Conservation (phyloP, 2,113 vertebrate genomes). For the Rousettus leschenaultii region DNA sequence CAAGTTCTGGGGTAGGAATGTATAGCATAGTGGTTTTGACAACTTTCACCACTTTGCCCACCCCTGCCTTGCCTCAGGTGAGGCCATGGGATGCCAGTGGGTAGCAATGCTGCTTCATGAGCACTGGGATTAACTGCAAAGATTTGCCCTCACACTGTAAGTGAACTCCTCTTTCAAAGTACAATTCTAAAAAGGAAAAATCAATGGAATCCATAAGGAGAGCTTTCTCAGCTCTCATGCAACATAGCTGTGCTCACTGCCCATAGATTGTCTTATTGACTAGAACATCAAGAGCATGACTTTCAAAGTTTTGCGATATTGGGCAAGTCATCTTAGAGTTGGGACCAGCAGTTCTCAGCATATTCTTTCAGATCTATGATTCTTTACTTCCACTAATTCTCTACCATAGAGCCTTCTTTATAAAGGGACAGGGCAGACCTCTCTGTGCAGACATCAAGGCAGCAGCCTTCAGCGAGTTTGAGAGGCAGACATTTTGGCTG, state of each 20-base stretch:
- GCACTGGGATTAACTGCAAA: rapidly evolving
- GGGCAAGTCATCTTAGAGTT: neutral
- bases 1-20: too few relatives aligned
- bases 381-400: neutral
- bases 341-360: neutral
- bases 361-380: neutral
- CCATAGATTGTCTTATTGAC: rapidly evolving
- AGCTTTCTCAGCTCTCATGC: rapidly evolving
- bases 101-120: neutral
- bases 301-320: rapidly evolving
- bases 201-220: too few relatives aligned
- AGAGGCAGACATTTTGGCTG: neutral
- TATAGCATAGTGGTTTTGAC: too few relatives aligned
- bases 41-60: neutral
- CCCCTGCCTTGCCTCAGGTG: too few relatives aligned
- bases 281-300: neutral
- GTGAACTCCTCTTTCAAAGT: neutral
- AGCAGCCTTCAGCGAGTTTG: neutral
- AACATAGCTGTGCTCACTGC: rapidly evolving
- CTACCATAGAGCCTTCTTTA: neutral
- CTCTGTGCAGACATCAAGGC: neutral
- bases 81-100: rapidly evolving
- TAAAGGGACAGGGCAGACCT: neutral
- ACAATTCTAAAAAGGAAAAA: neutral
- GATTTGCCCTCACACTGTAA: rapidly evolving